These are phyloP conservation scores for Lepus americanus DNA, from an alignment of 2,113 vertebrate species.

Conservation along the genomic window DNA sequence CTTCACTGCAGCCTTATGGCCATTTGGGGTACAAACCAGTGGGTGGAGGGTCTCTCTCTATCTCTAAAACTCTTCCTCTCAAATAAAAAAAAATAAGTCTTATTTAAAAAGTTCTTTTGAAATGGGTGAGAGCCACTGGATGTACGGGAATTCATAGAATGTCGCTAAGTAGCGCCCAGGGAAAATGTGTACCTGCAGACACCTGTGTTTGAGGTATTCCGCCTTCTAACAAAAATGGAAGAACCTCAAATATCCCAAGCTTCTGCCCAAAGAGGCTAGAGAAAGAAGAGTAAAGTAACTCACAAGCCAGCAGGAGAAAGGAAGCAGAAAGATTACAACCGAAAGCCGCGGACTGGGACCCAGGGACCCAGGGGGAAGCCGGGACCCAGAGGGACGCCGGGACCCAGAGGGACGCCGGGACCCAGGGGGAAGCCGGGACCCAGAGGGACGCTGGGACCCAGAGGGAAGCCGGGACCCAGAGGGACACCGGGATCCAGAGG, in stretches of 20 bases:
- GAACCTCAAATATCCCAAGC: neutral
- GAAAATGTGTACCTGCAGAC: neutral
- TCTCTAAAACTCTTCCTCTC: too few relatives aligned
- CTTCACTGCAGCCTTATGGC: too few relatives aligned
- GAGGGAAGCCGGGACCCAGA: too few relatives aligned
- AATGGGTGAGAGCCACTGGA: neutral
- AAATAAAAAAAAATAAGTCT: too few relatives aligned
- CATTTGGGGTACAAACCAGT: too few relatives aligned
- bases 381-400: too few relatives aligned
- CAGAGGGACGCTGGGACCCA: neutral
- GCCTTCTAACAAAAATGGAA: neutral
- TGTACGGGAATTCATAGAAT: neutral
- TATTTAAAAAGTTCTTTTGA: neutral
- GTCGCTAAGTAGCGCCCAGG: too few relatives aligned
- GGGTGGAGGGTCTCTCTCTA: too few relatives aligned
- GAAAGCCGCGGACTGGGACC: neutral
- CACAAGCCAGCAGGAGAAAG: neutral
- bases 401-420: too few relatives aligned
- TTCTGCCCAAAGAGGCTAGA: neutral
- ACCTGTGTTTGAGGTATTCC: neutral
- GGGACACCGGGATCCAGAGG: too few relatives aligned
- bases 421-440: too few relatives aligned
- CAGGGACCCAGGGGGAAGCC: too few relatives aligned
- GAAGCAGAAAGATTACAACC: neutral
- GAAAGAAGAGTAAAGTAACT: neutral